A percentile compares a stretch with the other conserved stretches of the same genome.
Evolutionary conservation across 2,113 vertebrate genomes (phyloP).

Genomic region (Odocoileus hemionus): DNA sequence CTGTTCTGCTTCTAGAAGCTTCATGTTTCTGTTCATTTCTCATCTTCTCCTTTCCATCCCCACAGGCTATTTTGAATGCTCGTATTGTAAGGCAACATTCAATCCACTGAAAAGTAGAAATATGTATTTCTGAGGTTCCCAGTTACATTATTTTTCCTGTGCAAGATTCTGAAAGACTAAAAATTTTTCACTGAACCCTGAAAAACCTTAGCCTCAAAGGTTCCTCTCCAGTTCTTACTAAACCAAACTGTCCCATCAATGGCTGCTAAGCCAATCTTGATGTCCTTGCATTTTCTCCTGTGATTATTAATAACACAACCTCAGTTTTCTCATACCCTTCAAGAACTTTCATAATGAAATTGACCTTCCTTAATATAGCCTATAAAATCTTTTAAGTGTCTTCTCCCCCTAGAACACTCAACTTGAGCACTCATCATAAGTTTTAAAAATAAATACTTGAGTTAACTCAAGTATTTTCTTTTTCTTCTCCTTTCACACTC

Average conservation of each 20-base stretch:
- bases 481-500: neutral
- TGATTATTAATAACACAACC: neutral
- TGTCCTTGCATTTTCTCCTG: neutral
- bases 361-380: neutral
- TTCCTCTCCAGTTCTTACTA: neutral
- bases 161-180: neutral
- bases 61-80: neutral
- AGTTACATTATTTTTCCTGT: neutral
- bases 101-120: neutral
- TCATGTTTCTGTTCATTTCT: neutral
- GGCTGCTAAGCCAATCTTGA: neutral
- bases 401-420: neutral
- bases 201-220: neutral
- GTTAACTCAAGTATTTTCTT: neutral
- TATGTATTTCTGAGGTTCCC: neutral
- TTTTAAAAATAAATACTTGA: neutral
- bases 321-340: neutral
- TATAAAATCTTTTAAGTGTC: neutral
- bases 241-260: neutral
- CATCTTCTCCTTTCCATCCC: neutral
- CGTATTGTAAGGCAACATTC: neutral
- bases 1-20: neutral
- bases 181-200: neutral
- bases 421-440: neutral
- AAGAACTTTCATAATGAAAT: neutral